Percentiles rank a stretch among this genome's conserved stretches.
Conservation (phyloP, 2,113 vertebrate genomes). For the Pygoscelis antarcticus region DNA sequence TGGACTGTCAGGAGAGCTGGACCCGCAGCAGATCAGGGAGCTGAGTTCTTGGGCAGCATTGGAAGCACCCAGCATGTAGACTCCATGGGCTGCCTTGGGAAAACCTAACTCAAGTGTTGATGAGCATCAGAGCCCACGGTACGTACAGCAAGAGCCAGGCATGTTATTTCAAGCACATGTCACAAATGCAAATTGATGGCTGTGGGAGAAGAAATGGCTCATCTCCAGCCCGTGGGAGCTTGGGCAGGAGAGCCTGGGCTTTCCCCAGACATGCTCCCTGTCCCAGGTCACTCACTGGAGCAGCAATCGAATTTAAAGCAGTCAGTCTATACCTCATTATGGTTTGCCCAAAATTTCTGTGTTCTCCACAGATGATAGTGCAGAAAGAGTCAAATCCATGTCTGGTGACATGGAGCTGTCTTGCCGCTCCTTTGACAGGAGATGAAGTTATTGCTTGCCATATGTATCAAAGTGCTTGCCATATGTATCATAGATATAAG, state of each 20-base stretch:
- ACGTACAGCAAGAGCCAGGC: not conserved
- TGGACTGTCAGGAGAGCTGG: not conserved
- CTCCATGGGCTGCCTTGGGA: not conserved
- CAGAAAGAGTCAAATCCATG: not conserved
- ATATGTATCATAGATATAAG: not conserved
- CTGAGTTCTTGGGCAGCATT: too few species aligned
- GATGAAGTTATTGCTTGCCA: not conserved
- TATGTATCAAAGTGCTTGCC: not conserved
- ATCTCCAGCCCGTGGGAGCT: not conserved
- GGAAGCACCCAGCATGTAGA: not conserved
- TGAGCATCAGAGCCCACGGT: not conserved
- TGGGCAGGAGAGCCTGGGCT: not conserved
- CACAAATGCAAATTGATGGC: not conserved
- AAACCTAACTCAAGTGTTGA: not conserved
- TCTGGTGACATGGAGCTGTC: not conserved
- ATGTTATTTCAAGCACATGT: fast-evolving
- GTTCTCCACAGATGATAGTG: fast-evolving
- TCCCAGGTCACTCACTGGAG: not conserved
- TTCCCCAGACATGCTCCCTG: not conserved
- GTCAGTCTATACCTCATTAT: not conserved
- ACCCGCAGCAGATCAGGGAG: not conserved
- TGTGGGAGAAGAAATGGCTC: not conserved
- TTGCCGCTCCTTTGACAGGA: not conserved
- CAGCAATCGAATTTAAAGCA: fast-evolving
- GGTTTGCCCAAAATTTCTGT: not conserved